These are phyloP conservation scores for Nautilus pompilius DNA, from an alignment of 1,140 invertebrate species.

Conservation along the genomic window DNA sequence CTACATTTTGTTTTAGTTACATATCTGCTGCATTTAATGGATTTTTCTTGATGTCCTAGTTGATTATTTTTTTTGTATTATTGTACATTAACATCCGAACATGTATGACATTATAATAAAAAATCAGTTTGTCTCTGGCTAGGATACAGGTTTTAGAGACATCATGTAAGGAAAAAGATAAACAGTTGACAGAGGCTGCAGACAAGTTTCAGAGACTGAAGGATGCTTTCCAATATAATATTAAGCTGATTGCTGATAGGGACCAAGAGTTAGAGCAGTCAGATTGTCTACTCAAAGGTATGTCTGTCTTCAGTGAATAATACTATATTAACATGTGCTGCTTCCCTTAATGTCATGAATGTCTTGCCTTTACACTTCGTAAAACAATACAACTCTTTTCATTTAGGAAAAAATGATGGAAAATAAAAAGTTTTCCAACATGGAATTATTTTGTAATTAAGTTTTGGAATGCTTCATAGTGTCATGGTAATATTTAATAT, in stretches of 20 bases:
- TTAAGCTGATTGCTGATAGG: slow-evolving; percentile 48
- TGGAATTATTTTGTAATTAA: too few relatives aligned
- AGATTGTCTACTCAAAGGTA: slow-evolving; percentile 45
- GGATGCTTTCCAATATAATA: slow-evolving; percentile 54
- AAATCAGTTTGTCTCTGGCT: too few relatives aligned
- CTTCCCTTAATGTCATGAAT: not conserved
- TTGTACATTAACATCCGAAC: too few relatives aligned
- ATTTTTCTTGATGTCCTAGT: too few relatives aligned
- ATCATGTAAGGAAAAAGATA: slow-evolving; percentile 37
- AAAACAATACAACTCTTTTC: not conserved
- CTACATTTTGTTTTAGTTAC: too few relatives aligned
- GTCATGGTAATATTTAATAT: too few relatives aligned
- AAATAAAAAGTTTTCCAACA: too few relatives aligned
- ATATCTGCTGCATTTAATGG: too few relatives aligned
- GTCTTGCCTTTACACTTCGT: not conserved
- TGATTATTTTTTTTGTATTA: too few relatives aligned
- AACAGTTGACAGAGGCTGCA: slow-evolving; percentile 32
- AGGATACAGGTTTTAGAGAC: slow-evolving; percentile 44
- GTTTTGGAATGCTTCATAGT: too few relatives aligned
- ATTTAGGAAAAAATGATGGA: not conserved
- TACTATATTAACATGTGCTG: not conserved
- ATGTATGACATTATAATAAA: too few relatives aligned
- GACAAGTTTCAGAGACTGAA: slow-evolving; percentile 45
- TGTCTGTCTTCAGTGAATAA: not conserved
- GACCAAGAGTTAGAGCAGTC: slow-evolving; percentile 51